Evolutionary conservation across 2,113 vertebrate genomes (phyloP).

Genomic region (Rhynchomys soricoides): DNA sequence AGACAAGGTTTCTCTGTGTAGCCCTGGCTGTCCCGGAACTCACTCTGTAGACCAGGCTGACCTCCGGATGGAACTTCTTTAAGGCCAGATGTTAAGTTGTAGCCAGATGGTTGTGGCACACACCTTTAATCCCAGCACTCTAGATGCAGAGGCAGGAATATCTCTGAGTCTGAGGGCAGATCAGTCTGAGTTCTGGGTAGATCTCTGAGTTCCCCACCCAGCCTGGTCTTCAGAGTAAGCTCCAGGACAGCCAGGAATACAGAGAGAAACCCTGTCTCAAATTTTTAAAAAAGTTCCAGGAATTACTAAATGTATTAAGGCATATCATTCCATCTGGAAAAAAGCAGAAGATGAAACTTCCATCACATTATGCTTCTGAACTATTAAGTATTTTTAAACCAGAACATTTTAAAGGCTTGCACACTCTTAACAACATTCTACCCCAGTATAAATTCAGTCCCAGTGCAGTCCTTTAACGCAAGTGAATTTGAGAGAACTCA

Average conservation of each 20-base stretch:
- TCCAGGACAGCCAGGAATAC: not conserved
- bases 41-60: no score
- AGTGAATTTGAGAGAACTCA: not conserved
- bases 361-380: not conserved
- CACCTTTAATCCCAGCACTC: not conserved
- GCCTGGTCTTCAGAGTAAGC: no score
- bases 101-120: not conserved
- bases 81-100: not conserved
- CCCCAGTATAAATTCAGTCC: not conserved
- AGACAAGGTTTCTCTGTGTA: no score
- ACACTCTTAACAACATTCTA: not conserved
- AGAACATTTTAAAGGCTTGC: constrained; percentile 12
- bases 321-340: not conserved
- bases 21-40: no score
- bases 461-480: not conserved
- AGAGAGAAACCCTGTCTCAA: not conserved
- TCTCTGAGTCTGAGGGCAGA: not conserved
- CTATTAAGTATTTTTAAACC: not conserved
- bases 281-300: not conserved
- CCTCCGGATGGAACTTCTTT: no score
- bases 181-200: no score
- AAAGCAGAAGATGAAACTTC: not conserved
- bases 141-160: not conserved
- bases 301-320: constrained; percentile 11
- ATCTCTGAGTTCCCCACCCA: not conserved